Percentiles rank a stretch among this genome's conserved stretches.
Evolutionary conservation across 2,113 vertebrate genomes (phyloP).

Genomic region (Gulo gulo): DNA sequence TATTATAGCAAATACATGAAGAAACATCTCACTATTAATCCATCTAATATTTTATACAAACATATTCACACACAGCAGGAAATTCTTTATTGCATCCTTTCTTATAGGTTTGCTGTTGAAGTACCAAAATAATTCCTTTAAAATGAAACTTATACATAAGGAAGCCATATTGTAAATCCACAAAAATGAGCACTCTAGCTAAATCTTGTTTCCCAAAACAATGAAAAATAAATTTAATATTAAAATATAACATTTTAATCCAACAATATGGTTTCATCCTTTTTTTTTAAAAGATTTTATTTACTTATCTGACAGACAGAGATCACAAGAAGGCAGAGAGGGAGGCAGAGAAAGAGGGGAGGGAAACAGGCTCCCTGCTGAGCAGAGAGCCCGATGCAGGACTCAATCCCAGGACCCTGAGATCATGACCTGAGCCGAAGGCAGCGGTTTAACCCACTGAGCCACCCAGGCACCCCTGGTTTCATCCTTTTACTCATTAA

Average conservation of each 20-base stretch:
- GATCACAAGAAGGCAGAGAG: too few relatives aligned
- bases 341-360: too few relatives aligned
- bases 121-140: not conserved
- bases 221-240: not conserved
- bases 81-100: not conserved
- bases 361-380: too few relatives aligned
- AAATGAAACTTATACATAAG: not conserved
- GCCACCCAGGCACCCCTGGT: not conserved
- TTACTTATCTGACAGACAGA: too few relatives aligned
- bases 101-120: not conserved
- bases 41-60: not conserved
- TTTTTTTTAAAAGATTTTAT: too few relatives aligned
- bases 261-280: not conserved
- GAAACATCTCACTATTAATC: not conserved
- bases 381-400: too few relatives aligned
- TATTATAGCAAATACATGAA: not conserved
- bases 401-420: too few relatives aligned
- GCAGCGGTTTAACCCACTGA: too few relatives aligned
- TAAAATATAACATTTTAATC: not conserved
- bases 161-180: not conserved
- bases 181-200: not conserved
- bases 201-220: not conserved
- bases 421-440: too few relatives aligned
- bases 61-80: not conserved
- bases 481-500: not conserved